phyloP scores from a whole-genome alignment of 2,113 vertebrate genomes.

The Pomatorhinus ruficollis region DNA sequence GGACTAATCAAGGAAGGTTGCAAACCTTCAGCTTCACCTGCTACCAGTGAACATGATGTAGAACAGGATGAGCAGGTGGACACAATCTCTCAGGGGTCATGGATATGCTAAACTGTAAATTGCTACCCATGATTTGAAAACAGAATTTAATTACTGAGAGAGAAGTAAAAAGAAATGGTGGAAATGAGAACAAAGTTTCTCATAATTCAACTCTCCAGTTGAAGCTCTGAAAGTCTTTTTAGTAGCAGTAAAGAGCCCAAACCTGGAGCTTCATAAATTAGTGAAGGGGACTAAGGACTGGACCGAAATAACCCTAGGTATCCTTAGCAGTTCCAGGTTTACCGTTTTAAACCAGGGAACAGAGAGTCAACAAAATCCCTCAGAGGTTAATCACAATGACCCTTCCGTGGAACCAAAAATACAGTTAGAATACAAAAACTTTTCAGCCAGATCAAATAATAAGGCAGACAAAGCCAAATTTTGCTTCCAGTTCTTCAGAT shows the following conservation, averaged over 20 bases:
- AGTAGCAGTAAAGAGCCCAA: not conserved
- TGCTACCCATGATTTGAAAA: not conserved
- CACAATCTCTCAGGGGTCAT: not conserved
- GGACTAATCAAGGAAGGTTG: not conserved
- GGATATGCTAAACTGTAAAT: not conserved
- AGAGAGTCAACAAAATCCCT: not conserved
- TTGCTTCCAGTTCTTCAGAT: not conserved
- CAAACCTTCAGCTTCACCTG: not conserved
- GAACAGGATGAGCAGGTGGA: not conserved
- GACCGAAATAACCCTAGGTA: not conserved
- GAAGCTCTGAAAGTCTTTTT: not conserved
- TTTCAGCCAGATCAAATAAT: not conserved
- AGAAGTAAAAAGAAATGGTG: not conserved
- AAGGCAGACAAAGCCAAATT: not conserved
- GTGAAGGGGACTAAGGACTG: not conserved
- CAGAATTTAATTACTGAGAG: not conserved
- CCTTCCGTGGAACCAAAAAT: not conserved
- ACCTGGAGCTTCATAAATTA: not conserved
- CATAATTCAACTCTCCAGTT: not conserved
- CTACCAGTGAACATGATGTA: not conserved
- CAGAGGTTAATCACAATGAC: not conserved
- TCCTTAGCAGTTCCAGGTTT: not conserved
- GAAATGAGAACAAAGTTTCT: not conserved
- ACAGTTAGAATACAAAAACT: not conserved
- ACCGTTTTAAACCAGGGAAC: not conserved